Conservation (phyloP, 2,888 invertebrate genomes). For the Adelphocoris suturalis region DNA sequence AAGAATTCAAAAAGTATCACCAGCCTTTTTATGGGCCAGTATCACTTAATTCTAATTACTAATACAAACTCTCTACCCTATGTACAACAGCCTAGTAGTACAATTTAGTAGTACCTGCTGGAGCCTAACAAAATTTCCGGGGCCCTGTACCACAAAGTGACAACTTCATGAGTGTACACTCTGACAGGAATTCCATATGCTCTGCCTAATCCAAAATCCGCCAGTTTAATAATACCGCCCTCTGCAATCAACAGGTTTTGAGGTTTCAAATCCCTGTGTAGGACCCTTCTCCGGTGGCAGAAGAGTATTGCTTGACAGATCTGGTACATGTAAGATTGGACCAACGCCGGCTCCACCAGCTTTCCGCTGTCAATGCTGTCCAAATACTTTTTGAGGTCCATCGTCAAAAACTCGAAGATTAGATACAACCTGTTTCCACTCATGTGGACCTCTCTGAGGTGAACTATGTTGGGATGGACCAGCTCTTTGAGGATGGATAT, state of each 20-base stretch:
- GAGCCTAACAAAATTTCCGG: constrained; percentile 96
- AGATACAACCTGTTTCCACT: constrained; percentile 78
- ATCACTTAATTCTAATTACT: no score
- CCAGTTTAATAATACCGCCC: constrained; percentile 89
- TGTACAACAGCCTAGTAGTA: no score
- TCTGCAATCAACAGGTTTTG: constrained; percentile 95
- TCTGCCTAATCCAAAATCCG: constrained; percentile 97
- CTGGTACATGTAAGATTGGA: constrained; percentile 79
- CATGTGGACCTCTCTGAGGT: constrained; percentile 77
- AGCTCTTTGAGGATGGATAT: constrained; percentile 95
- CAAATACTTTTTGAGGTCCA: constrained; percentile 98
- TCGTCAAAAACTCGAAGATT: constrained; percentile 96
- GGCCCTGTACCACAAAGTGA: constrained; percentile 98
- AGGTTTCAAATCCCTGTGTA: constrained; percentile 90
- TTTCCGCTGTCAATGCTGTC: constrained; percentile 78
- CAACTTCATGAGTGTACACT: constrained; percentile 97
- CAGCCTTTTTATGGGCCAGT: no score
- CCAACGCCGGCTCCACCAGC: constrained; percentile 29
- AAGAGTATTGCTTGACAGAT: constrained; percentile 66
- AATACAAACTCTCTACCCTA: no score
- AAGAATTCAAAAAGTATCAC: no score
- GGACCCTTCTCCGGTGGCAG: constrained; percentile 83
- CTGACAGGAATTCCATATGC: constrained; percentile 96
- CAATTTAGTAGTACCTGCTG: constrained; percentile 78
- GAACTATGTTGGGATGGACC: constrained; percentile 93